These are phyloP conservation scores for Dromas ardeola DNA, from an alignment of 2,113 vertebrate genomes.

Conservation along the genomic window DNA sequence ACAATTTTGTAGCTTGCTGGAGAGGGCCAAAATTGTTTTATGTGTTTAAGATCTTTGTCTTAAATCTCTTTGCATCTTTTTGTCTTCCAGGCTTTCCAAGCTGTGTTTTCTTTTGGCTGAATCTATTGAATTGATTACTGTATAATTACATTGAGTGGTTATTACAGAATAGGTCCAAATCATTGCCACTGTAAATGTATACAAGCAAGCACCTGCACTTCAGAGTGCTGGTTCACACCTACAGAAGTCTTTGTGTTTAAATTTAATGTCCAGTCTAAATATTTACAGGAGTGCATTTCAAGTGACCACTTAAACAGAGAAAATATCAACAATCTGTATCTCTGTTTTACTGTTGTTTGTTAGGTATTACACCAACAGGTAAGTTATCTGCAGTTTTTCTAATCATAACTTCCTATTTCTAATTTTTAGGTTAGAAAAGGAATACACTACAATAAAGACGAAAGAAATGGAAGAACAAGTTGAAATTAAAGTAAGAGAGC, in stretches of 20 bases:
- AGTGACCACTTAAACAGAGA: neutral
- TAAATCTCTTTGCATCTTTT: neutral
- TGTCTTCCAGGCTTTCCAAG: neutral
- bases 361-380: neutral
- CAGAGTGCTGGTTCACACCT: neutral
- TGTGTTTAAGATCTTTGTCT: neutral
- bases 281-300: neutral
- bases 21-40: neutral
- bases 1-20: neutral
- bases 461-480: conserved; percentile 99
- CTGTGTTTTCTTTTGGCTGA: neutral
- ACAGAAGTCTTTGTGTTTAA: neutral
- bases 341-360: neutral
- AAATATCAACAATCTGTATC: neutral
- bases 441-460: conserved; percentile 99
- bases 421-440: conserved; percentile 91
- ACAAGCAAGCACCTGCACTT: neutral
- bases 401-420: neutral
- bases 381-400: neutral
- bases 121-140: neutral
- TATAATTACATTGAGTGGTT: neutral
- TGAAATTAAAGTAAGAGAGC: conserved; percentile 92
- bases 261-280: neutral
- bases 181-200: neutral
- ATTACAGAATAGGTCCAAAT: neutral